These are phyloP conservation scores for Yasuhikotakia modesta DNA, from an alignment of 2,797 vertebrate genomes.

Conservation along the genomic window DNA sequence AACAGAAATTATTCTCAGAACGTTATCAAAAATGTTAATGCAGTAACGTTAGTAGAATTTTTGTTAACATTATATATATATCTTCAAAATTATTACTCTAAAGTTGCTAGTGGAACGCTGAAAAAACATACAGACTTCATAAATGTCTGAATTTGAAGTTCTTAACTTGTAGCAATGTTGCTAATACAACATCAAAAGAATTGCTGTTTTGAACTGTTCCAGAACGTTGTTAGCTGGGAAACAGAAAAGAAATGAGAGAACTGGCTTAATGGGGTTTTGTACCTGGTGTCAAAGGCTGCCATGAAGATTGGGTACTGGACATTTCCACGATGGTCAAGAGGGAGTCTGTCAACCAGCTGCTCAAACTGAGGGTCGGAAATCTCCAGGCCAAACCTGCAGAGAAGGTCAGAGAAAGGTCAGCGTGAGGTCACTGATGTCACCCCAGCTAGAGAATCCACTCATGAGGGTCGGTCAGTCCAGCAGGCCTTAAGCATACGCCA, in stretches of 20 bases:
- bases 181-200: too few species aligned
- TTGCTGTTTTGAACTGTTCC: too few species aligned
- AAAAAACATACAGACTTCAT: too few species aligned
- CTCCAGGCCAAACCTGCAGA: constrained; percentile 79
- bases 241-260: not conserved
- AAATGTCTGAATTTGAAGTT: too few species aligned
- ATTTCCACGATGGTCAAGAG: constrained; percentile 80
- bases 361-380: constrained; percentile 87
- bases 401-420: constrained; percentile 70
- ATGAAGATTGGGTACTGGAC: constrained; percentile 71
- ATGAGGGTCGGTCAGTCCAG: constrained; percentile 61
- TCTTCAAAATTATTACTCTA: too few species aligned
- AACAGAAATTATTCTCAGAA: too few species aligned
- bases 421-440: constrained; percentile 55
- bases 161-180: too few species aligned
- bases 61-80: too few species aligned
- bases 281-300: constrained; percentile 67
- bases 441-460: constrained; percentile 59
- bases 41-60: too few species aligned
- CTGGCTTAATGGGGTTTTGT: not conserved
- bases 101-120: too few species aligned
- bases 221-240: not conserved
- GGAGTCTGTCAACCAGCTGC: constrained; percentile 84
- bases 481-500: constrained; percentile 85
- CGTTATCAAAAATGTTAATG: too few species aligned